These are phyloP conservation scores for Ceratitis capitata DNA, from an alignment of 1,140 invertebrate genomes.

Conservation along the genomic window DNA sequence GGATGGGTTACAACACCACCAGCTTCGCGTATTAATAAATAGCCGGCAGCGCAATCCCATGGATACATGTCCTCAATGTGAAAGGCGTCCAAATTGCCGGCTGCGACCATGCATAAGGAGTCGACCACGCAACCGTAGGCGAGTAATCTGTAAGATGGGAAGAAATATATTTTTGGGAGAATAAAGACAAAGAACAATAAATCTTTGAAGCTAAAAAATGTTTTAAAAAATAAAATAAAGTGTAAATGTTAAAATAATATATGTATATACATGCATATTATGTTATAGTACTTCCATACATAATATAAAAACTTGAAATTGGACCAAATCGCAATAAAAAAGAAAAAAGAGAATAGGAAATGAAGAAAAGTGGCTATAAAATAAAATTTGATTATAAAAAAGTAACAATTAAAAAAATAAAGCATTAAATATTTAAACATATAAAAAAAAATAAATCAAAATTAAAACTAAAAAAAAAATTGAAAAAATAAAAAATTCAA, in stretches of 20 bases:
- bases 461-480: too few relatives aligned
- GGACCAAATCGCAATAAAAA: too few relatives aligned
- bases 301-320: too few relatives aligned
- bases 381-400: too few relatives aligned
- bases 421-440: too few relatives aligned
- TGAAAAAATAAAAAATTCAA: too few relatives aligned
- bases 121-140: slow-evolving; percentile 60
- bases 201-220: neutral
- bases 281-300: too few relatives aligned
- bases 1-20: slow-evolving; percentile 70
- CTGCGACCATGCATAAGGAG: slow-evolving; percentile 77
- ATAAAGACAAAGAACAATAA: neutral
- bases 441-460: too few relatives aligned
- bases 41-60: slow-evolving; percentile 80
- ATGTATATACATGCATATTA: neutral
- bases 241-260: neutral
- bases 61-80: slow-evolving; percentile 76
- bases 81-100: slow-evolving; percentile 78
- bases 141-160: slow-evolving; percentile 48
- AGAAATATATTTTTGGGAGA: neutral
- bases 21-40: slow-evolving; percentile 79
- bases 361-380: too few relatives aligned
- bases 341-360: too few relatives aligned
- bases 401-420: too few relatives aligned
- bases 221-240: neutral